Evolutionary conservation across 2,113 vertebrate genomes (phyloP).

Genomic region (Lepus timidus): DNA sequence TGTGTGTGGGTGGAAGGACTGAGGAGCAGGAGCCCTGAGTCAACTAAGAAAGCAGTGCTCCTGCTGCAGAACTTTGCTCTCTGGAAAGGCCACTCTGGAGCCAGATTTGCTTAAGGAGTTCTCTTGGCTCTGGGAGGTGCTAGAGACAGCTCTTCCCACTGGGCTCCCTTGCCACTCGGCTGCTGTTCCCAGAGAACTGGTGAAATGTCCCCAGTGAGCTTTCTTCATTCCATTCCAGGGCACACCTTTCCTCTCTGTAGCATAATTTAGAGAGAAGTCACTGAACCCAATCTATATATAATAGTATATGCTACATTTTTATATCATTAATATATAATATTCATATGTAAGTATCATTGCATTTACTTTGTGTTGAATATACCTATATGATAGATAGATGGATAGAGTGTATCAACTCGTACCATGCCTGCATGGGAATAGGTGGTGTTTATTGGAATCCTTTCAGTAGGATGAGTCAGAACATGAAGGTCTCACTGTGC

Average conservation of each 20-base stretch:
- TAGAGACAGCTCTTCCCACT: background rate
- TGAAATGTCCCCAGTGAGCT: background rate
- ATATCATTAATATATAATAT: too few relatives aligned
- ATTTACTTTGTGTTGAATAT: too few relatives aligned
- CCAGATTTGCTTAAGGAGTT: background rate
- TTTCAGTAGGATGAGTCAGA: background rate
- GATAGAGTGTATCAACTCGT: too few relatives aligned
- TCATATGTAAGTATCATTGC: too few relatives aligned
- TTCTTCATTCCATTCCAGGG: too few relatives aligned
- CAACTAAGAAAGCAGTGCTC: background rate
- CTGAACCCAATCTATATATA: too few relatives aligned
- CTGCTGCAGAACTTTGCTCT: too few relatives aligned
- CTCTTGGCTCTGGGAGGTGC: background rate
- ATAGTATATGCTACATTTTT: too few relatives aligned
- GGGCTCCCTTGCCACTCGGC: too few relatives aligned
- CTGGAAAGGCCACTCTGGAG: background rate
- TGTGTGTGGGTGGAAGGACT: background rate
- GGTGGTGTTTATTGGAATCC: background rate
- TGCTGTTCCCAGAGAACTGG: rapidly evolving
- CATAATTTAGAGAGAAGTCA: too few relatives aligned
- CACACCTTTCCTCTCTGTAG: background rate
- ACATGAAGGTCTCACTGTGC: background rate
- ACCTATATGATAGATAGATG: too few relatives aligned
- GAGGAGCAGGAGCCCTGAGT: background rate
- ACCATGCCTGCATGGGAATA: background rate